Percentiles rank a stretch among this genome's conserved stretches.
These are phyloP conservation scores for Odontesthes bonariensis DNA, from an alignment of 2,113 vertebrate species.

Conservation along the genomic window DNA sequence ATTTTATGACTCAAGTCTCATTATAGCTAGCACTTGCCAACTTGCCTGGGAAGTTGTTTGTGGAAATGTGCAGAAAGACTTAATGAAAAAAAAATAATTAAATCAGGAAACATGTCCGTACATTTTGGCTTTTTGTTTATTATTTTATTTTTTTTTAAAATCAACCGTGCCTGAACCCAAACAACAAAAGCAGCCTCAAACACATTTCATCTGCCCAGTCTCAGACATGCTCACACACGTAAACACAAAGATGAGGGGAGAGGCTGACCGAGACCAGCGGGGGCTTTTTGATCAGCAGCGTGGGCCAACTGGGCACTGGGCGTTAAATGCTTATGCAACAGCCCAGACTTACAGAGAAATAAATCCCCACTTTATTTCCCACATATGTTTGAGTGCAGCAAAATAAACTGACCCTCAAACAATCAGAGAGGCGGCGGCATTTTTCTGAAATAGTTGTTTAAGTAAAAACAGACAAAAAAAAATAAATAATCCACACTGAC, in stretches of 20 bases:
- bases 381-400: conserved; percentile 67
- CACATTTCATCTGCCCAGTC: background rate
- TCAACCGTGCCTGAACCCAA: background rate
- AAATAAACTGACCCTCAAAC: conserved; percentile 50
- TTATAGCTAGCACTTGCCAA: background rate
- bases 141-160: too few species aligned
- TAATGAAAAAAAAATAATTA: background rate
- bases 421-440: conserved; percentile 1
- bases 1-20: background rate
- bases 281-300: conserved; percentile 68
- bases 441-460: conserved; percentile 12
- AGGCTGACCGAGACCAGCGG: conserved; percentile 70
- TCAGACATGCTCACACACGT: conserved; percentile 18
- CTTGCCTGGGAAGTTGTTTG: background rate
- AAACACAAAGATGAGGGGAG: conserved; percentile 42
- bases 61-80: background rate
- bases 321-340: conserved; percentile 74
- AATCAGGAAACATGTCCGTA: background rate
- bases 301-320: conserved; percentile 69
- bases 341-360: conserved; percentile 66
- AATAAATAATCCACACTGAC: conserved; percentile 2
- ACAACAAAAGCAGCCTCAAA: conserved; percentile 18
- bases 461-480: background rate
- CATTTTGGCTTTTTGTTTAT: background rate
- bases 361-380: conserved; percentile 75